Base-by-base conservation (phyloP, 2,888 invertebrate species). In the Diarsia mendica region DNA sequence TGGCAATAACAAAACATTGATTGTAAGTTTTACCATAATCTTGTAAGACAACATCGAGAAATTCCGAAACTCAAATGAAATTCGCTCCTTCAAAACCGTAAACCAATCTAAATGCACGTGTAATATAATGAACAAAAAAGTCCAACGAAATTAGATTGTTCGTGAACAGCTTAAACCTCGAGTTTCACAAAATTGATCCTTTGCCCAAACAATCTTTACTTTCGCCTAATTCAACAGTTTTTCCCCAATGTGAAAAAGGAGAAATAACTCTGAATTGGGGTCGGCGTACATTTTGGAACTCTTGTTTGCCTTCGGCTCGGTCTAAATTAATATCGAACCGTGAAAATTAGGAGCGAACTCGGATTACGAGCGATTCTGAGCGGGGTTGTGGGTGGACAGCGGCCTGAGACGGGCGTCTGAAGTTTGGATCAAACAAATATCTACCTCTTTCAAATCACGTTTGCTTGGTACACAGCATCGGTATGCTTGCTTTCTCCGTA, bases 241-340 rank as follows among this genome's bases (percentile, higher is more conserved):
- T 91, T 89, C 88, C 84, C 84, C 81, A 55, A 77, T 77, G 79
- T 81, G 87, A 89, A 89, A 89, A 89, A 87, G 84, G 87, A 89
- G 89, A 87, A 91, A 91, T 90, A 88, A 87, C 85, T 89, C 84
- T 78, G 87, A 88, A 89, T 89, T 90, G 86, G 75, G 83, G 84
- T 63, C 63, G 75, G 81, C 85, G 87, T 84, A 88, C 87, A 88
- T 89, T 92, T 91, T 85, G 80, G 73, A 88, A 83, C 87, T 87
- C 75, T 89, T 93, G 91, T 93, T 93, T 93, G 90, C 89, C 80
- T 85, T 89, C 77, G 83, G 84, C 79, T 87, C 87, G 86, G 75
- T 87, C 87, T 88, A 91, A 92, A 93, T 93, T 92, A 92, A 92
- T 92, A 92, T 90, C 88, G 90, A 89, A 88, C 87, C 89, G 86